phyloP scores from a whole-genome alignment of 2,113 vertebrate species.

The Embiotoca jacksoni region DNA sequence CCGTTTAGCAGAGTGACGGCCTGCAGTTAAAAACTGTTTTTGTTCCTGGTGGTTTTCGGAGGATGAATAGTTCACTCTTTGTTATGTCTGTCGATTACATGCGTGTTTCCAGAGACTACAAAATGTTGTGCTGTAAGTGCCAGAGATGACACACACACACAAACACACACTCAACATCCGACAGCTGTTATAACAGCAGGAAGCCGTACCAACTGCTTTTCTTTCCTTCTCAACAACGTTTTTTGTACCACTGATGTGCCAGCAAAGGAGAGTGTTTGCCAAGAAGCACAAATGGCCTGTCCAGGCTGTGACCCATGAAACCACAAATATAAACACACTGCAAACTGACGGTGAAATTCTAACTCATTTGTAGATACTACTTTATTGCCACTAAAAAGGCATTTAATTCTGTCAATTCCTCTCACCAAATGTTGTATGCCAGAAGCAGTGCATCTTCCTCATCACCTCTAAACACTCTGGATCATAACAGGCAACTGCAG shows the following conservation, averaged over 20 bases:
- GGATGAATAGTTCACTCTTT: background rate
- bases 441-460: background rate
- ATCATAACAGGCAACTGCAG: background rate
- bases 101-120: conserved; percentile 14
- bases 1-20: too few species aligned
- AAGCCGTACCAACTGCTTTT: conserved; percentile 35
- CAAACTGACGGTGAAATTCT: background rate
- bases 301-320: conserved; percentile 1
- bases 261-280: conserved; percentile 9
- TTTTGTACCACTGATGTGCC: conserved; percentile 13
- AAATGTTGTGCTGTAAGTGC: conserved; percentile 3
- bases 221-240: conserved; percentile 28
- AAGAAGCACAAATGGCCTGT: conserved; percentile 14
- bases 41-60: too few species aligned
- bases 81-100: background rate
- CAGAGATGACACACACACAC: background rate
- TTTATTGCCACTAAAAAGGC: background rate
- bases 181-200: conserved; percentile 59
- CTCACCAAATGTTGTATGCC: too few species aligned
- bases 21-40: too few species aligned
- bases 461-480: background rate
- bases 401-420: too few species aligned
- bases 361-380: background rate
- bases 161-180: conserved; percentile 2
- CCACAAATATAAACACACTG: conserved; percentile 13